A percentile compares a stretch with the other conserved stretches of the same genome.
phyloP scores from a whole-genome alignment of 92 coral and sea anemone species.

The Epizoanthus stellaris region DNA sequence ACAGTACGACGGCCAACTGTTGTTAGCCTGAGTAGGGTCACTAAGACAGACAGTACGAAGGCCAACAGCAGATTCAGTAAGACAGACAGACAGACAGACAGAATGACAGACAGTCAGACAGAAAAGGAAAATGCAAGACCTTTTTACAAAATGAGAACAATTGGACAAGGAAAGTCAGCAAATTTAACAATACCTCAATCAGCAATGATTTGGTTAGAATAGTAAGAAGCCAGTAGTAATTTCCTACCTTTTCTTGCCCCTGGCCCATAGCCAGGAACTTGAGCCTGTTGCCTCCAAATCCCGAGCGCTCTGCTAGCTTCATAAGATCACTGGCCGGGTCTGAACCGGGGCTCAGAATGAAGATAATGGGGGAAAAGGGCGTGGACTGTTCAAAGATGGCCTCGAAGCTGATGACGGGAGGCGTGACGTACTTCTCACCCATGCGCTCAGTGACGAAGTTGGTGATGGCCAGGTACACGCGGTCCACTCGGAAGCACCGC shows the following conservation, averaged over 20 bases:
- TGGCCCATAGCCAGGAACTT: slow-evolving; percentile 99
- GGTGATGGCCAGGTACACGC: slow-evolving; percentile 97
- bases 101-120: background rate
- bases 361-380: slow-evolving; percentile 96
- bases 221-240: no score
- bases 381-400: slow-evolving; percentile 96
- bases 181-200: no score
- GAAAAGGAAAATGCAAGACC: slow-evolving; percentile 33
- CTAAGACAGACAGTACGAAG: no score
- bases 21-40: no score
- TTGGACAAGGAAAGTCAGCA: no score
- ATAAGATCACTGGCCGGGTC: slow-evolving; percentile 99
- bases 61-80: no score
- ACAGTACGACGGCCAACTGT: no score
- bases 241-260: slow-evolving; percentile 95
- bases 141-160: no score
- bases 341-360: slow-evolving; percentile 99
- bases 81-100: background rate
- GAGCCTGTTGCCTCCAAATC: slow-evolving; percentile 96
- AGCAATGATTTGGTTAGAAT: no score
- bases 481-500: slow-evolving; percentile 98
- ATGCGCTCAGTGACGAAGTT: slow-evolving; percentile 97
- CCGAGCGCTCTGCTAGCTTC: slow-evolving; percentile 99
- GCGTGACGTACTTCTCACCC: slow-evolving; percentile 99
- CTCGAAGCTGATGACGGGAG: slow-evolving; percentile 99